Conservation (phyloP, 2,113 vertebrate species). For the Odontesthes bonariensis region DNA sequence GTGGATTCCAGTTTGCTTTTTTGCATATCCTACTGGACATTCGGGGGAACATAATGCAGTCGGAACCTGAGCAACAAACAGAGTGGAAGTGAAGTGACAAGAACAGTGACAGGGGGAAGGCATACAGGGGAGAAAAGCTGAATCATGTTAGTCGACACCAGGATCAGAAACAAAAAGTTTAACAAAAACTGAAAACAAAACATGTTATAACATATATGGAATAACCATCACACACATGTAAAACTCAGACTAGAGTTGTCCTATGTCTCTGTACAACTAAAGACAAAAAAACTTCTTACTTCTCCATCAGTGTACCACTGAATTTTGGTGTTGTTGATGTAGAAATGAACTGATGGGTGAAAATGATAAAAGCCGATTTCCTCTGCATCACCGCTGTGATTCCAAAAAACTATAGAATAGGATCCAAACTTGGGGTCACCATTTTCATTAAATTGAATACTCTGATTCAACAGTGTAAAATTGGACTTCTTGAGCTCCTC, state of each 20-base stretch:
- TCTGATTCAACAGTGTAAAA: constrained; percentile 82
- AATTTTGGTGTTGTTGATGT: constrained; percentile 76
- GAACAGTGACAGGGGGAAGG: too few relatives aligned
- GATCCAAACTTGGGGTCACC: constrained; percentile 79
- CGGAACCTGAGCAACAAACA: constrained; percentile 51
- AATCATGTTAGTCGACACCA: too few relatives aligned
- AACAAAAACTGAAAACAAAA: too few relatives aligned
- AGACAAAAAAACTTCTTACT: constrained; percentile 44
- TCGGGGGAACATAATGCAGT: constrained; percentile 53
- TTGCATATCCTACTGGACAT: constrained; percentile 52
- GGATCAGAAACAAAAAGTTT: too few relatives aligned
- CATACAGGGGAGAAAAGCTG: too few relatives aligned
- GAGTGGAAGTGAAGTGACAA: too few relatives aligned
- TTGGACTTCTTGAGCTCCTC: constrained; percentile 78
- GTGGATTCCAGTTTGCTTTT: constrained; percentile 51
- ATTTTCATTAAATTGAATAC: constrained; percentile 79
- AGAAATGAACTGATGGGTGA: constrained; percentile 57
- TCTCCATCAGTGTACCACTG: constrained; percentile 76
- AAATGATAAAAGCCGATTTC: constrained; percentile 79
- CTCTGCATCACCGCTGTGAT: constrained; percentile 63
- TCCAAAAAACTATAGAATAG: constrained; percentile 86
- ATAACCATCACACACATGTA: too few relatives aligned
- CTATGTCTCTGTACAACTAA: background rate
- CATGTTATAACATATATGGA: too few relatives aligned
- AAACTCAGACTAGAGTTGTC: too few relatives aligned